phyloP scores from a whole-genome alignment of 2,888 invertebrate genomes.

The Hirtodrosophila confusa region DNA sequence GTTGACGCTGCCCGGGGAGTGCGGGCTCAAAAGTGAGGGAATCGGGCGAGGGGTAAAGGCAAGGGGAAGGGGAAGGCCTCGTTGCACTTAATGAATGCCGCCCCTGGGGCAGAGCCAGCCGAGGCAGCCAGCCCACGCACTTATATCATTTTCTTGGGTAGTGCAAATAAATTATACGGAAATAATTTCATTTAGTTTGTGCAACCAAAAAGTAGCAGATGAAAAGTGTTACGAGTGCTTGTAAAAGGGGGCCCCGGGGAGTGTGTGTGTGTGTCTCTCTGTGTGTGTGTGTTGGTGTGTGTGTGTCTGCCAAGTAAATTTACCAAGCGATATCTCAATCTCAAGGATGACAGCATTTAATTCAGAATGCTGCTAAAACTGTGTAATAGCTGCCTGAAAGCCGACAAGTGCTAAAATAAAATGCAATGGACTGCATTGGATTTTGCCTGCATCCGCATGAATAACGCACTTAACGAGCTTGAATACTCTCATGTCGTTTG shows the following conservation, averaged over 20 bases:
- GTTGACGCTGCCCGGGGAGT: too few species aligned
- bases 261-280: neutral
- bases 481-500: neutral
- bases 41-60: too few species aligned
- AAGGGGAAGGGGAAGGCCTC: neutral
- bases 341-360: slow-evolving; percentile 38
- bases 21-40: too few species aligned
- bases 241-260: slow-evolving; percentile 2
- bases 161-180: slow-evolving; percentile 76
- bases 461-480: slow-evolving; percentile 24
- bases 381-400: slow-evolving; percentile 53
- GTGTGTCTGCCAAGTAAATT: slow-evolving; percentile 2
- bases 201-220: slow-evolving; percentile 41
- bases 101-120: slow-evolving; percentile 28
- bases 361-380: slow-evolving; percentile 47
- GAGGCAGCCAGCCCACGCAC: slow-evolving; percentile 49
- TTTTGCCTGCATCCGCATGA: slow-evolving; percentile 24
- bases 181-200: slow-evolving; percentile 75
- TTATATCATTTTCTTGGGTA: slow-evolving; percentile 63
- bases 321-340: slow-evolving; percentile 27
- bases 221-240: slow-evolving; percentile 34
- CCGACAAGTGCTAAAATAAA: slow-evolving; percentile 25
- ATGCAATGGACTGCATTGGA: slow-evolving; percentile 35
- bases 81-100: slow-evolving; percentile 69
- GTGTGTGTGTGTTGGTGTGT: slow-evolving; percentile 3